Conservation (phyloP, 2,113 vertebrate genomes). For the Sciurus niger region DNA sequence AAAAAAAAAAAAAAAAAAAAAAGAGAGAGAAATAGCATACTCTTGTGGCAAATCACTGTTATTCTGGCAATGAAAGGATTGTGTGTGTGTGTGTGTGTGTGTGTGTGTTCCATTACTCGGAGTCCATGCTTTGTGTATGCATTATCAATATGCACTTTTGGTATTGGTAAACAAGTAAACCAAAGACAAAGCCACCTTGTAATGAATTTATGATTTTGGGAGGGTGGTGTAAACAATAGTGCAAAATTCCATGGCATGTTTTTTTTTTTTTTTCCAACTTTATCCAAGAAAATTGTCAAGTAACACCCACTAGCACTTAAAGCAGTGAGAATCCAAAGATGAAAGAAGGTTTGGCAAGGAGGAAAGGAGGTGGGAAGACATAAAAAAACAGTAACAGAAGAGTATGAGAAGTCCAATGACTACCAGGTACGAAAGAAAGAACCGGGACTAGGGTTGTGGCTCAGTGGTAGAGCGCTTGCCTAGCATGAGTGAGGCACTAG, state of each 20-base stretch:
- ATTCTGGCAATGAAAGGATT: neutral
- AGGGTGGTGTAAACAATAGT: neutral
- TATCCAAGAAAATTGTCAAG: neutral
- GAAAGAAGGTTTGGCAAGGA: neutral
- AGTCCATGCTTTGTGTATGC: neutral
- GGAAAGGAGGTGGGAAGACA: neutral
- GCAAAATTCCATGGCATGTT: neutral
- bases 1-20: too few relatives aligned
- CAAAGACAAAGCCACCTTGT: neutral
- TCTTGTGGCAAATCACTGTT: slow-evolving; percentile 54
- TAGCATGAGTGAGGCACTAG: too few relatives aligned
- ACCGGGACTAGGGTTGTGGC: too few relatives aligned
- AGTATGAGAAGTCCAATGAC: neutral
- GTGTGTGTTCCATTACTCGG: neutral
- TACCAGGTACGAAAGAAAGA: neutral
- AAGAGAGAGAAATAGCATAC: slow-evolving; percentile 3
- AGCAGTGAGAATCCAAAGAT: neutral
- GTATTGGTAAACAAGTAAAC: neutral
- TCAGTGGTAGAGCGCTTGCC: too few relatives aligned
- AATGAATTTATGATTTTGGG: neutral
- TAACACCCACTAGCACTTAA: neutral
- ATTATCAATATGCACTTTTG: neutral
- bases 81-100: neutral
- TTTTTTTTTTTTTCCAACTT: slow-evolving; percentile 26
- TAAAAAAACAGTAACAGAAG: neutral